phyloP scores from a whole-genome alignment of 30 jellyfish, hydroid and myxozoan species.

The Rhopilema esculentum region DNA sequence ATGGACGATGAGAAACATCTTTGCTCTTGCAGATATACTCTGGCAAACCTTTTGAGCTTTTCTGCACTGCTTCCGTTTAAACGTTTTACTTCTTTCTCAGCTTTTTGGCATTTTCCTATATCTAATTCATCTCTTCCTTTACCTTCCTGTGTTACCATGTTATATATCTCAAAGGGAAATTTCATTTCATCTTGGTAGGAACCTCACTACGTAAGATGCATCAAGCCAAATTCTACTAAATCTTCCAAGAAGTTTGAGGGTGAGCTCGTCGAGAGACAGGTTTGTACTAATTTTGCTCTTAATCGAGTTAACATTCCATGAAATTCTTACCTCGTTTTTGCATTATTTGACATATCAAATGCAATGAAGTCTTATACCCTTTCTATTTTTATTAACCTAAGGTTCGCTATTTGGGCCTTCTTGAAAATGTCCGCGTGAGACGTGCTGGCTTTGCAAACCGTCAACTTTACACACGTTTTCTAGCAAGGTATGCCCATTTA shows the following conservation, averaged over 20 bases:
- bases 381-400: not conserved
- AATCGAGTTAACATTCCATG: too few relatives aligned
- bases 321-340: too few relatives aligned
- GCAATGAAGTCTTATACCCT: too few relatives aligned
- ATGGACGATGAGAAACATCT: too few relatives aligned
- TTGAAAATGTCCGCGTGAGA: conserved; percentile 73
- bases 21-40: too few relatives aligned
- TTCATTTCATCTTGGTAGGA: conserved; percentile 60
- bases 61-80: not conserved
- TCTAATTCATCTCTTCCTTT: too few relatives aligned
- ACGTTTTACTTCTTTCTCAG: not conserved
- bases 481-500: conserved; percentile 45
- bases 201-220: conserved; percentile 96
- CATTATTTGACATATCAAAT: too few relatives aligned
- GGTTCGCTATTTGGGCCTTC: conserved; percentile 95
- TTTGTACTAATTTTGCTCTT: not conserved
- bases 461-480: conserved; percentile 65
- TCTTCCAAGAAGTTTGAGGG: conserved; percentile 79
- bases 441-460: conserved; percentile 79
- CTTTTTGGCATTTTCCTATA: too few relatives aligned
- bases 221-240: conserved; percentile 87
- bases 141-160: too few relatives aligned
- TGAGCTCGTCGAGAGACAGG: conserved; percentile 87
- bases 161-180: too few relatives aligned
- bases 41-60: too few relatives aligned